Conservation (phyloP, 2,888 invertebrate genomes). For the Tenthredo scrophulariae region DNA sequence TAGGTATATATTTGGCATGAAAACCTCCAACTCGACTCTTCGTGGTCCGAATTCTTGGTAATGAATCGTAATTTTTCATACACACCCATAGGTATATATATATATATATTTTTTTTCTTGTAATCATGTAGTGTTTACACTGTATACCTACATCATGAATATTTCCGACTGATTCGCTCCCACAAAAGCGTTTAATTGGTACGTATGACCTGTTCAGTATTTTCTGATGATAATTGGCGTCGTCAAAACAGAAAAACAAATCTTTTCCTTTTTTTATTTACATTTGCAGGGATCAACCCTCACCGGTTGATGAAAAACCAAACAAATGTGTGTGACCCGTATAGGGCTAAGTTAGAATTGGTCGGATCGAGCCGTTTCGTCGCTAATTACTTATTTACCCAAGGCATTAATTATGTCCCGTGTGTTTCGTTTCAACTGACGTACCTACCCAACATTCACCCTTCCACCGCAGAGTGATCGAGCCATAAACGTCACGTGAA, state of each 20-base stretch:
- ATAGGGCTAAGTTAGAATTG: slow-evolving; percentile 20
- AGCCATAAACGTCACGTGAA: slow-evolving; percentile 43
- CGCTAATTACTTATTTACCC: slow-evolving; percentile 48
- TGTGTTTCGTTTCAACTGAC: slow-evolving; percentile 31
- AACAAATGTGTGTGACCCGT: background rate
- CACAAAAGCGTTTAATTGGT: background rate
- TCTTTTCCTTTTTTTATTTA: background rate
- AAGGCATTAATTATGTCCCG: slow-evolving; percentile 42
- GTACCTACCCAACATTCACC: slow-evolving; percentile 17
- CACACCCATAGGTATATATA: background rate
- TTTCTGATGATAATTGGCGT: background rate
- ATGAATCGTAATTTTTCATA: background rate
- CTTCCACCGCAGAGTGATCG: slow-evolving; percentile 42
- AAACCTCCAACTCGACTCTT: background rate
- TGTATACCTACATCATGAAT: background rate
- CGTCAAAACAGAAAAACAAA: background rate
- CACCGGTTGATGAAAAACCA: background rate
- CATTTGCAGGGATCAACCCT: background rate
- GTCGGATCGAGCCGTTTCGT: slow-evolving; percentile 19
- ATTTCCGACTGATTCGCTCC: background rate
- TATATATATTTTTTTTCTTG: background rate
- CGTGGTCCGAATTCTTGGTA: background rate
- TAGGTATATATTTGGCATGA: background rate
- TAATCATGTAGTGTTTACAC: background rate
- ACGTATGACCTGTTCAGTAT: background rate